phyloP scores from a whole-genome alignment of 2,797 vertebrate species.

The Sphenodon punctatus region DNA sequence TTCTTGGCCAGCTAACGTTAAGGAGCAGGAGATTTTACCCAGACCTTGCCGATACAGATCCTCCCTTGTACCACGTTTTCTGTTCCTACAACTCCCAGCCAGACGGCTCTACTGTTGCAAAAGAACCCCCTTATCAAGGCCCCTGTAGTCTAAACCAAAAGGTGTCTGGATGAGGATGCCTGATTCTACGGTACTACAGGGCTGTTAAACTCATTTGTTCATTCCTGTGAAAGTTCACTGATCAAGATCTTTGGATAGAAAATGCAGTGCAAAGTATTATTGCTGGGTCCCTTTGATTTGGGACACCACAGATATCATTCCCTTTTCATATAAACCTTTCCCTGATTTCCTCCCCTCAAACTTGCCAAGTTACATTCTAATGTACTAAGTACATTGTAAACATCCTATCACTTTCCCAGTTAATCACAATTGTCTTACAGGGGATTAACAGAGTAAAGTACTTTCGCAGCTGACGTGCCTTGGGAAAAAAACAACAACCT shows the following conservation, averaged over 20 bases:
- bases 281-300: neutral
- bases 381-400: conserved; percentile 32
- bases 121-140: no score
- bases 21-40: no score
- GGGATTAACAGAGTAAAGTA: conserved; percentile 56
- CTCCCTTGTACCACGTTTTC: no score
- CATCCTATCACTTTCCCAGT: conserved; percentile 12
- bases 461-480: conserved; percentile 37
- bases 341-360: neutral
- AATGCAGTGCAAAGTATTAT: neutral
- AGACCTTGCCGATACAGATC: no score
- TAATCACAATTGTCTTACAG: conserved; percentile 36
- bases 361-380: neutral
- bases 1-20: no score
- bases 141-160: no score
- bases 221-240: neutral
- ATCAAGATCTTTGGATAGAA: neutral
- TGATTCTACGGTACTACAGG: neutral
- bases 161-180: no score
- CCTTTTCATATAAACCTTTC: neutral
- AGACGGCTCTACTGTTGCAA: no score
- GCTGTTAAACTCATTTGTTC: fast-evolving
- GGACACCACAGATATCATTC: neutral
- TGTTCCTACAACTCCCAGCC: no score
- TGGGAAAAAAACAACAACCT: no score